phyloP scores from a whole-genome alignment of 2,113 vertebrate genomes.

The Psittacula cyanocephala region DNA sequence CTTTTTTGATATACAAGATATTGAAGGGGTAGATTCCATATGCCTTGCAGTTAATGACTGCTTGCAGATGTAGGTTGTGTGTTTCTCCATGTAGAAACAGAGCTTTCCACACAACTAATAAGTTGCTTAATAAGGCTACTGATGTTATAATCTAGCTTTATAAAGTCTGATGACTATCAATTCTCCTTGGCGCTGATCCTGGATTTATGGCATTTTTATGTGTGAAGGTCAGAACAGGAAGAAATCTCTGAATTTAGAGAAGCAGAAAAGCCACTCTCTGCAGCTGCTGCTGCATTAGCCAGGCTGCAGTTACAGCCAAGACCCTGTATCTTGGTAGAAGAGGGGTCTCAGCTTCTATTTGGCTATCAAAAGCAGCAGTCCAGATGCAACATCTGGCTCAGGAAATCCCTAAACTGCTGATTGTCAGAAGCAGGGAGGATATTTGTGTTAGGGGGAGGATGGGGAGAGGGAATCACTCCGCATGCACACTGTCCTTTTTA shows the following conservation, averaged over 20 bases:
- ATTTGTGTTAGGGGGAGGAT: neutral
- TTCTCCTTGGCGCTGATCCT: neutral
- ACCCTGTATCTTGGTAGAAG: neutral
- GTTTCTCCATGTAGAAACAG: neutral
- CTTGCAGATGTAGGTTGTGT: neutral
- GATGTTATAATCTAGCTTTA: neutral
- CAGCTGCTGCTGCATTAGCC: neutral
- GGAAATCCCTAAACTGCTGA: conserved; percentile 30
- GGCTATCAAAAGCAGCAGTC: neutral
- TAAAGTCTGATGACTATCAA: neutral
- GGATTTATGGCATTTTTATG: neutral
- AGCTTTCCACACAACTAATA: neutral
- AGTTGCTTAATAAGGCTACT: neutral
- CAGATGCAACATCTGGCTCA: conserved; percentile 37
- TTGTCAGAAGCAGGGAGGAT: neutral
- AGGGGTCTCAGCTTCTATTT: neutral
- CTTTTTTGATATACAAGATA: neutral
- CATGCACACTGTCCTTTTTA: neutral
- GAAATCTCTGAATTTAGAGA: neutral
- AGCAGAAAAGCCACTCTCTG: neutral
- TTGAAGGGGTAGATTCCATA: neutral
- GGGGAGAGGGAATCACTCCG: neutral
- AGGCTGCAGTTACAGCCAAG: neutral
- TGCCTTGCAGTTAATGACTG: neutral
- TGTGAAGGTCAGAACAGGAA: neutral